Base-by-base conservation (phyloP, 1,140 invertebrate genomes). In the Patella vulgata region DNA sequence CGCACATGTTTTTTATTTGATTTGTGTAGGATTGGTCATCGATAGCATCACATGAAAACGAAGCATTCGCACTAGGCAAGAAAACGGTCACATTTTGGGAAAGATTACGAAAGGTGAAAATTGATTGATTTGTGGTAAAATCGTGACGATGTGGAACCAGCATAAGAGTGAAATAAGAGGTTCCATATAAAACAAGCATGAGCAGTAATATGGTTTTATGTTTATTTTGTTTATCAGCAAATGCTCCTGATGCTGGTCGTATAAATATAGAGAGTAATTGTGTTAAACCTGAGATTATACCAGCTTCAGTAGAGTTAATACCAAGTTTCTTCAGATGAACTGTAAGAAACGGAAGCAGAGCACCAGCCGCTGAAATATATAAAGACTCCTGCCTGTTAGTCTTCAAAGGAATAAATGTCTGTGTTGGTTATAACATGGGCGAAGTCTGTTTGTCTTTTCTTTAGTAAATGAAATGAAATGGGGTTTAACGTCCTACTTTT, bases 281-380 rank as follows among this genome's bases (percentile, higher is more conserved):
- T 1, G 62, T 25, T 23, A 51, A 14, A 2, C 67, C 67, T 0
- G 47, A 50, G 51, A 69, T 64, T 21, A 69, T 8, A 1, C 61
- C 67, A 8, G 55, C 50, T 46, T 69, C 67, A 1, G 62, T 31
- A 5, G 62, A 58, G 21, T 36, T 61, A 33, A 69, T 52, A 4
- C 47, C n/a, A 19, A 65, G 47, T 44, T 58, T 23, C 19, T 61
- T 64, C 21, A 69, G 53, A 47, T 61, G 63, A 17, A 69, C 62
- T 3, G 44, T 50, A 47, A 69, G 30, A 44, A 56, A 67, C 23
- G 63, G 68, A 21, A 67, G 46, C 0, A 58, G 31, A 9, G 50
- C 51, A 12, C 62, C 62, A 36, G 33, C 53, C 19, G 59, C 67
- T 69, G 58, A 14, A 27, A 27, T 25, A n/a, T n/a, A n/a, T n/a